Evolutionary conservation across 2,888 invertebrate genomes (phyloP), one percentile per base, ranked within the genome.

Genomic region (Heteromyza rotundicornis): DNA sequence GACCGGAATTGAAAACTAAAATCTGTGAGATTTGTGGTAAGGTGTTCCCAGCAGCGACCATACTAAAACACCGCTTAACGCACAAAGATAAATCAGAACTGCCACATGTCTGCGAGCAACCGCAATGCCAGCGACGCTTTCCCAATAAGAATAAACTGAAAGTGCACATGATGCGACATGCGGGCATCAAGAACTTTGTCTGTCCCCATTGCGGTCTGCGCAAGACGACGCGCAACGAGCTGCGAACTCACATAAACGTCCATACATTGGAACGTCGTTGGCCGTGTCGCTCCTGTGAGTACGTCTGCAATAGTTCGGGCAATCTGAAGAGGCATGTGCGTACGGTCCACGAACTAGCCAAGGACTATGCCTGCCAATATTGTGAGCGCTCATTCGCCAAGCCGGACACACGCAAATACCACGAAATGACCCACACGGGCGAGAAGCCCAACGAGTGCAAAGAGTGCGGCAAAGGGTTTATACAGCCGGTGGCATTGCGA

Each of bases 1-100:
- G 78, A 2, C 70, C 75, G 1, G 72, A 70, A 49, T 58, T 74
- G 0, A 76, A 75, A 51, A 65, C 69, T 0, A 77, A 79, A n/a
- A 58, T 80, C 1, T 80, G 80, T 50, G 80, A 80, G 47, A 71
- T 73, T 23, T 80, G 80, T 44, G 81, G 81, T 1, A 76, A 77
- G 64, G 68, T 75, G 0, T 76, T 79, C 2, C 73, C 71, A 27
- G 72, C 75, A 0, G 63, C 72, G 14, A 67, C 75, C 0, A 72
- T 73, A 12, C 65, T 80, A 0, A 76, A 69, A 40, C 80, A 80
- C 63, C 74, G 72, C 1, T 76, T 68, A 24, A 74, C 73, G 0
- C 80, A 80, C 58, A 70, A 69, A 20, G 78, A 79, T 14, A 70
- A 72, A 50, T 71, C 75, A 0, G 64, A 71, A 35, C 49, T 69